Conservation (phyloP, 1,140 invertebrate genomes). For the Drosophila repleta region DNA sequence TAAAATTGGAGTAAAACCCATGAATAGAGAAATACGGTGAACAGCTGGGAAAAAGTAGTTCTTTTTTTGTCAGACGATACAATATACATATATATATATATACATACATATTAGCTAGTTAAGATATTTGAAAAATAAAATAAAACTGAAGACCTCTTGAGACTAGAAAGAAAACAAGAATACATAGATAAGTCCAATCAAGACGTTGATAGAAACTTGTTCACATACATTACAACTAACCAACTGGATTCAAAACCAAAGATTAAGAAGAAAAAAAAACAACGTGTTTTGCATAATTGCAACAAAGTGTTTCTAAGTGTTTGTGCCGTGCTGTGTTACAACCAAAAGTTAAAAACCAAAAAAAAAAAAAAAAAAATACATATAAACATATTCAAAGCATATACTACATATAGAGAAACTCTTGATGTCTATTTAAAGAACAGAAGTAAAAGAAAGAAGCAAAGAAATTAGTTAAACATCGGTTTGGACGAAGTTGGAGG, state of each 20-base stretch:
- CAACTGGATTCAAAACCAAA: background rate
- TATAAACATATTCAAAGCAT: background rate
- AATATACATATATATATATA: too few relatives aligned
- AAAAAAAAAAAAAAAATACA: background rate
- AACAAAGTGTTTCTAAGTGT: conserved; percentile 53
- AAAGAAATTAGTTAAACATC: conserved; percentile 14
- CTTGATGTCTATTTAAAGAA: background rate
- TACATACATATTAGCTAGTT: background rate
- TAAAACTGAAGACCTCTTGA: background rate
- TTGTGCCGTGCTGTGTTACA: conserved; percentile 41
- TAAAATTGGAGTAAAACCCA: background rate
- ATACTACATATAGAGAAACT: conserved; percentile 2
- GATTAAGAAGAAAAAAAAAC: background rate
- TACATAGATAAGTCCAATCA: conserved; percentile 6
- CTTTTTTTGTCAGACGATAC: background rate
- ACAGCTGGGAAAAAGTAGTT: background rate
- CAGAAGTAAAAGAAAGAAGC: background rate
- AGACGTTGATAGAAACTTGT: background rate
- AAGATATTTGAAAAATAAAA: background rate
- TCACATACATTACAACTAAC: background rate
- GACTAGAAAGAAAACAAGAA: conserved; percentile 21
- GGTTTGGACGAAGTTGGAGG: conserved; percentile 21
- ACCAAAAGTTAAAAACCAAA: too few relatives aligned
- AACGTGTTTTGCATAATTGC: conserved; percentile 49
- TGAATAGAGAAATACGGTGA: background rate